phyloP scores from a whole-genome alignment of 2,888 invertebrate species.

The Willowsia nigromaculata region DNA sequence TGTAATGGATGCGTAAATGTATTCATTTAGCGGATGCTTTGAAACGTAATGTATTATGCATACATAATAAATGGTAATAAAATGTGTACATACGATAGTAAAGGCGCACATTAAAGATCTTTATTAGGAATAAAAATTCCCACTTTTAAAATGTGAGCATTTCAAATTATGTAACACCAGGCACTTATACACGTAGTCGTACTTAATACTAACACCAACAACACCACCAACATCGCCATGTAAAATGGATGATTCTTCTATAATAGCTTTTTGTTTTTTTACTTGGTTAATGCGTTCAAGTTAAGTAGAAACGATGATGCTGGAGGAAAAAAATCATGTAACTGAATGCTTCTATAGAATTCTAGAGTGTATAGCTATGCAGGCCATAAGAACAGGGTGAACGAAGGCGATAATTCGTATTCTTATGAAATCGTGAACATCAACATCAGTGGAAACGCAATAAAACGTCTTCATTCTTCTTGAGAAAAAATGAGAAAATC shows the following conservation, averaged over 20 bases:
- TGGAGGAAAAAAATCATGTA: not conserved
- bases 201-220: not conserved
- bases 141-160: not conserved
- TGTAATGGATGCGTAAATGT: slow-evolving; percentile 28
- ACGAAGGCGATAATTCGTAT: slow-evolving; percentile 39
- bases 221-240: slow-evolving; percentile 11
- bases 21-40: slow-evolving; percentile 31
- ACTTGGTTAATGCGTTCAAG: slow-evolving; percentile 15
- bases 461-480: not conserved
- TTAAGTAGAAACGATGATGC: not conserved
- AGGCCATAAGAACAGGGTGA: not conserved
- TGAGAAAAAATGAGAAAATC: slow-evolving; percentile 3
- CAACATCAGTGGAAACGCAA: slow-evolving; percentile 4
- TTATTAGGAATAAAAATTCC: slow-evolving; percentile 3
- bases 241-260: slow-evolving; percentile 10
- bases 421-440: slow-evolving; percentile 9
- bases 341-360: too few species aligned
- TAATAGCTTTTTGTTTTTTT: slow-evolving; percentile 23
- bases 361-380: not conserved
- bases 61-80: slow-evolving; percentile 33
- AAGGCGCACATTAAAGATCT: slow-evolving; percentile 25
- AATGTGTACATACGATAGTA: not conserved
- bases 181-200: not conserved
- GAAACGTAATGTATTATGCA: slow-evolving; percentile 26
- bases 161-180: not conserved